These are phyloP conservation scores for Myoxocephalus aenaeus DNA, from an alignment of 2,797 vertebrate genomes.

Conservation along the genomic window DNA sequence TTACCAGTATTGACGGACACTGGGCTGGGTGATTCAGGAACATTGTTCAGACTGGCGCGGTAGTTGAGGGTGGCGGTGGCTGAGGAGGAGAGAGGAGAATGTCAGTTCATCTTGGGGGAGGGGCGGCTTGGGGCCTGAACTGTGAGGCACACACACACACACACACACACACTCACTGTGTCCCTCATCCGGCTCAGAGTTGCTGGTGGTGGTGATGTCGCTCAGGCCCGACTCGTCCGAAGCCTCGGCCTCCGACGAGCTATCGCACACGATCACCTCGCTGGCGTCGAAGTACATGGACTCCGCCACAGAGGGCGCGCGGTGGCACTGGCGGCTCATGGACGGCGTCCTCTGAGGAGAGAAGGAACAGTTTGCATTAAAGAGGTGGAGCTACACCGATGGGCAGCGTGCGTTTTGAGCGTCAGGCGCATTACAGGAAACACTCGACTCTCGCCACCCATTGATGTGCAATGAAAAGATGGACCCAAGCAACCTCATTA, in stretches of 20 bases:
- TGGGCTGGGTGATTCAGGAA: constrained; percentile 45
- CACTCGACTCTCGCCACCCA: neutral
- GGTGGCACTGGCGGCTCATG: constrained; percentile 75
- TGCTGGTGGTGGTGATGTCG: constrained; percentile 89
- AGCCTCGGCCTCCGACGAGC: constrained; percentile 89
- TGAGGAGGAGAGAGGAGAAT: constrained; percentile 23
- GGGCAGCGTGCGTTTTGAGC: neutral
- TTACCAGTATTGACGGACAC: constrained; percentile 68
- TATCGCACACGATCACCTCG: constrained; percentile 89
- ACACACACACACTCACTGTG: constrained; percentile 74
- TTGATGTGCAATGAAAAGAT: neutral
- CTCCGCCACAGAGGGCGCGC: constrained; percentile 88
- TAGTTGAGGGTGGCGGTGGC: constrained; percentile 74
- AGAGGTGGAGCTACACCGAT: neutral
- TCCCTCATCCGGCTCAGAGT: constrained; percentile 86
- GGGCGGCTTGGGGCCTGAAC: neutral
- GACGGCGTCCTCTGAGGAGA: constrained; percentile 60
- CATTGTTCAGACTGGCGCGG: constrained; percentile 70
- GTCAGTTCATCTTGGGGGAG: neutral
- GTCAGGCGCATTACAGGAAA: neutral
- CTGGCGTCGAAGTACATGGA: constrained; percentile 93
- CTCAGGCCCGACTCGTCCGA: constrained; percentile 91
- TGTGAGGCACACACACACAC: constrained; percentile 13
- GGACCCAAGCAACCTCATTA: neutral
- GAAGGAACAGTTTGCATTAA: neutral